A percentile compares a stretch with the other conserved stretches of the same genome.
These are phyloP conservation scores for Fulica atra DNA, from an alignment of 2,113 vertebrate species.

Conservation along the genomic window DNA sequence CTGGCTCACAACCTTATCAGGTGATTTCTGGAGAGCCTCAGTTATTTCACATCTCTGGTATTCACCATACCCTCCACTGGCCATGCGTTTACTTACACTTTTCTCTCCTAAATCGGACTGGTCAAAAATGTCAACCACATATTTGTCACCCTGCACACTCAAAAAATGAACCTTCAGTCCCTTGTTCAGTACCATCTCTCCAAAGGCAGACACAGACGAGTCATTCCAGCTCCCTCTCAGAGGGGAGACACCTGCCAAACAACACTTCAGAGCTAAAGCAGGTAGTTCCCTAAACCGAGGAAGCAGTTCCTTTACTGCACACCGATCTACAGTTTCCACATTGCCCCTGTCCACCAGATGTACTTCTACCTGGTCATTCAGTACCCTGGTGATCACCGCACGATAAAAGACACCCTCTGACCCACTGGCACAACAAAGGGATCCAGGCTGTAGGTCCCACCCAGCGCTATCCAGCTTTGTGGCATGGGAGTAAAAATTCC, in stretches of 20 bases:
- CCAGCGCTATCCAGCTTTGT: conserved; percentile 56
- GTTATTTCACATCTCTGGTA: conserved; percentile 50
- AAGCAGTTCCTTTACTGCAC: conserved; percentile 76
- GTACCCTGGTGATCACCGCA: conserved; percentile 74
- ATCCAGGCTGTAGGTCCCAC: conserved; percentile 72
- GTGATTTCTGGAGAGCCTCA: neutral
- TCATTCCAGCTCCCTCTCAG: conserved; percentile 78
- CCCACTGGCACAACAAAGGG: conserved; percentile 84
- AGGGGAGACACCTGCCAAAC: conserved; percentile 79
- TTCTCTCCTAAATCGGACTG: conserved; percentile 74
- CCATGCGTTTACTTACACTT: conserved; percentile 80
- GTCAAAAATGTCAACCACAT: conserved; percentile 82
- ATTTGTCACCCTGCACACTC: conserved; percentile 64
- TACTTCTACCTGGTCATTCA: conserved; percentile 72
- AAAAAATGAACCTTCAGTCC: conserved; percentile 75
- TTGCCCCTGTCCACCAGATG: conserved; percentile 86
- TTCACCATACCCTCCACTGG: conserved; percentile 74
- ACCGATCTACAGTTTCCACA: conserved; percentile 71
- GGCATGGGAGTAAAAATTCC: conserved; percentile 77
- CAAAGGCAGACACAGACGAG: conserved; percentile 81
- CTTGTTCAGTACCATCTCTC: conserved; percentile 81
- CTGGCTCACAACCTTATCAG: neutral
- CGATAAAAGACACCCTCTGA: conserved; percentile 83
- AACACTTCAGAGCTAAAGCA: conserved; percentile 82
- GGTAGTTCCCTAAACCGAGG: conserved; percentile 80